A percentile compares a stretch with the other conserved stretches of the same genome.
Evolutionary conservation across 1,140 invertebrate genomes (phyloP).

Genomic region (Euglossa dilemma): DNA sequence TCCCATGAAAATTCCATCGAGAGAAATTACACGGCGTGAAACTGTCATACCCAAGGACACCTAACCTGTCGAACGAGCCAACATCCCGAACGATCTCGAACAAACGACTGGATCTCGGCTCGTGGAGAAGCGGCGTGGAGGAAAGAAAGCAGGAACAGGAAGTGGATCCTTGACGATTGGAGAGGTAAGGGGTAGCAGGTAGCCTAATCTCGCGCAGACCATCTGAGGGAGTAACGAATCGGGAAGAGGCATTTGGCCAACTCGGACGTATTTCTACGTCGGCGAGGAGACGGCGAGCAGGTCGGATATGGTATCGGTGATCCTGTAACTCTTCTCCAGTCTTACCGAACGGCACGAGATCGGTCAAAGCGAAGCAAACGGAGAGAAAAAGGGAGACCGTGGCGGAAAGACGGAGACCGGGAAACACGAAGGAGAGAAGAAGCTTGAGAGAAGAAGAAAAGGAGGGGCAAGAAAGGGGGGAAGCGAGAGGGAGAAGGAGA

Average conservation of each 20-base stretch:
- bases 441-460: neutral
- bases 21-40: no score
- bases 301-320: slow-evolving; percentile 45
- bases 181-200: slow-evolving; percentile 3
- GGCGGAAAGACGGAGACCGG: slow-evolving; percentile 19
- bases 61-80: no score
- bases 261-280: slow-evolving; percentile 27
- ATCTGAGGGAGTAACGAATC: slow-evolving; percentile 29
- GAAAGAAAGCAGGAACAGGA: neutral
- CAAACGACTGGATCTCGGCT: neutral
- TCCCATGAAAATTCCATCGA: no score
- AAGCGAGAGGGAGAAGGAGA: slow-evolving; percentile 24
- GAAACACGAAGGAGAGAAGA: neutral
- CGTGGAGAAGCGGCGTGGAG: slow-evolving; percentile 13
- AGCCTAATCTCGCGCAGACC: slow-evolving; percentile 36
- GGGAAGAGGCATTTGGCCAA: slow-evolving; percentile 19
- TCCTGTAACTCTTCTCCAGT: slow-evolving; percentile 51
- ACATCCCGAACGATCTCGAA: neutral
- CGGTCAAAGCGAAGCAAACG: slow-evolving; percentile 43
- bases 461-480: slow-evolving; percentile 8
- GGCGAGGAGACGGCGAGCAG: slow-evolving; percentile 35
- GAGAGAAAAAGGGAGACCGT: slow-evolving; percentile 42
- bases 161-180: slow-evolving; percentile 15
- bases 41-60: no score
- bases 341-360: slow-evolving; percentile 25